phyloP scores from a whole-genome alignment of 2,113 vertebrate species.

The Oryzias melastigma region DNA sequence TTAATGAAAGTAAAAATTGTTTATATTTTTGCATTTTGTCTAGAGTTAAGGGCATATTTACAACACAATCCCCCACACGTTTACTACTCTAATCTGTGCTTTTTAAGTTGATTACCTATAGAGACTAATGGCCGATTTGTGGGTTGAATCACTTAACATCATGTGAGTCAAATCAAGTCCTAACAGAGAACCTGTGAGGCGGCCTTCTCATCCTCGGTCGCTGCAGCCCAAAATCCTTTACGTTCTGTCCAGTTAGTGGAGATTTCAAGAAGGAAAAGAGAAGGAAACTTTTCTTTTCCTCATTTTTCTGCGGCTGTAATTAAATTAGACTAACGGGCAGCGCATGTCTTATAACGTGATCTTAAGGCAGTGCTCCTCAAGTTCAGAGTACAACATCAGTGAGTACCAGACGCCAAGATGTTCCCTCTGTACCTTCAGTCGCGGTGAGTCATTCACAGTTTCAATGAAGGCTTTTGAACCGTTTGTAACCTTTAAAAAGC shows the following conservation, averaged over 20 bases:
- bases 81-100: neutral
- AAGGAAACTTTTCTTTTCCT: conserved; percentile 32
- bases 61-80: neutral
- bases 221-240: conserved; percentile 15
- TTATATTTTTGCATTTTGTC: neutral
- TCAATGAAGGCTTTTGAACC: neutral
- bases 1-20: too few species aligned
- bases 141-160: conserved; percentile 12
- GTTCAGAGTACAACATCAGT: conserved; percentile 48
- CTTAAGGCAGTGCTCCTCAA: conserved; percentile 32
- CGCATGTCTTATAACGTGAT: conserved; percentile 76
- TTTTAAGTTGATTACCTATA: neutral
- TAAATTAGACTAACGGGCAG: conserved; percentile 74
- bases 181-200: conserved; percentile 9
- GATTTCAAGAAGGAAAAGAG: conserved; percentile 28
- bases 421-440: conserved; percentile 78
- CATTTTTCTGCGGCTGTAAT: conserved; percentile 65
- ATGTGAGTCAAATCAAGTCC: conserved; percentile 35
- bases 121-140: neutral
- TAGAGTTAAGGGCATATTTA: neutral
- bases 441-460: conserved; percentile 66
- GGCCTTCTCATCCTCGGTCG: conserved; percentile 5
- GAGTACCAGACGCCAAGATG: conserved; percentile 63
- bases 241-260: conserved; percentile 32
- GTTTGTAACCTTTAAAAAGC: too few species aligned